Evolutionary conservation across 2,888 invertebrate species (phyloP), one percentile per base, ranked within the genome.

Genomic region (Ormyrus nitidulus): DNA sequence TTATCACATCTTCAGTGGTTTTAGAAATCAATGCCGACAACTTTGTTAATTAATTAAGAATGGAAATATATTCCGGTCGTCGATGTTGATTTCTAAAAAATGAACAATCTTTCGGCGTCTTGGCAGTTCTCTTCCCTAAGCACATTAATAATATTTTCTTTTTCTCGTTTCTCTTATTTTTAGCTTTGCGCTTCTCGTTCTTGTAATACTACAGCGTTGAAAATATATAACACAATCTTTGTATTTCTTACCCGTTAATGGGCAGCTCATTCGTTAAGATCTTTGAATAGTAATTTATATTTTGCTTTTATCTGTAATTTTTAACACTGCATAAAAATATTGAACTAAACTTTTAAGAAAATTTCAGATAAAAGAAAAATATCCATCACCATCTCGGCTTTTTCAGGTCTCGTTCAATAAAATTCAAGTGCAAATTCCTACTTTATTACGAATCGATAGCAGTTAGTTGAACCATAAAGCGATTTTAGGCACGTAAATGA

Each of bases 191-290:
- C 51, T 77, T 73, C 56, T 66, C n/a, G 44, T 8, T 78, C 48
- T 64, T 62, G 73, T 73, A 77, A 77, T 81, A 85, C 77, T 78
- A 81, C 82, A 75, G 77, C 81, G 13, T 79, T 53, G 79, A 81
- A 79, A 81, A 81, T 81, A 73, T 85, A 82, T 84, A 85, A 84
- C 87, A 86, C 87, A 87, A 86, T 86, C 87, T 85, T 85, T 83
- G 82, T 85, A 86, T 87, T 86, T 84, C 82, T 84, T 83, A 81
- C 81, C 84, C 77, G 81, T 81, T 82, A 84, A 81, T 84, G 85
- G 85, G 77, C 85, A 85, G 85, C 82, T 85, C 85, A 73, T 83
- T 79, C 51, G 61, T 82, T 77, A 73, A 66, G 62, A 34, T 80
- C 79, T 82, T 77, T 44, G 1, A 71, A 71, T 56, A 58, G 34